Evolutionary conservation across 2,113 vertebrate genomes (phyloP).

Genomic region (Brachirus orientalis): DNA sequence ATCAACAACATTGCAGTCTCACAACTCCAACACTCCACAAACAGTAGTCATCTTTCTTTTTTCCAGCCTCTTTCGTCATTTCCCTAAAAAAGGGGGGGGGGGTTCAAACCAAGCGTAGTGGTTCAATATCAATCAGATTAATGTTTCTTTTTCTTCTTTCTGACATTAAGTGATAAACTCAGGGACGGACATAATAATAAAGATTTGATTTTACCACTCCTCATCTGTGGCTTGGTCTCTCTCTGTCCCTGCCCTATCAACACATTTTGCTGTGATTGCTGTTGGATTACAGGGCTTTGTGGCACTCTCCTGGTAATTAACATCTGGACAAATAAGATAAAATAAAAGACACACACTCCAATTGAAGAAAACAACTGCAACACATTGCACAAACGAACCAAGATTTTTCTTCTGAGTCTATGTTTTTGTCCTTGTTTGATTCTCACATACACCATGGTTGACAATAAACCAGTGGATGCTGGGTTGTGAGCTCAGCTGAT

Average conservation of each 20-base stretch:
- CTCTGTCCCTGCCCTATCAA: slow-evolving; percentile 53
- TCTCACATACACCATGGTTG: too few species aligned
- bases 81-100: background rate
- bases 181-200: slow-evolving; percentile 69
- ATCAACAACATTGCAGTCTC: slow-evolving; percentile 50
- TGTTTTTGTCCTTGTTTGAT: too few species aligned
- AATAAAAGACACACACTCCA: slow-evolving; percentile 25
- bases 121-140: slow-evolving; percentile 70
- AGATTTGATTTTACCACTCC: slow-evolving; percentile 55
- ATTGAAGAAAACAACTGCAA: slow-evolving; percentile 13
- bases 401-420: too few species aligned
- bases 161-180: slow-evolving; percentile 66
- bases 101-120: background rate
- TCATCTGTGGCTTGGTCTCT: slow-evolving; percentile 34
- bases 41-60: slow-evolving; percentile 56
- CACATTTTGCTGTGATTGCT: slow-evolving; percentile 71
- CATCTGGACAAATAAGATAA: slow-evolving; percentile 62
- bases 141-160: slow-evolving; percentile 66
- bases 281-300: slow-evolving; percentile 72
- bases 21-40: slow-evolving; percentile 16
- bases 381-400: slow-evolving; percentile 15
- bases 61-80: background rate
- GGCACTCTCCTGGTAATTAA: slow-evolving; percentile 68
- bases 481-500: slow-evolving; percentile 49
- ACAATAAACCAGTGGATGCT: slow-evolving; percentile 42